Conservation (phyloP, 2,888 invertebrate species). For the Rutpela maculata region DNA sequence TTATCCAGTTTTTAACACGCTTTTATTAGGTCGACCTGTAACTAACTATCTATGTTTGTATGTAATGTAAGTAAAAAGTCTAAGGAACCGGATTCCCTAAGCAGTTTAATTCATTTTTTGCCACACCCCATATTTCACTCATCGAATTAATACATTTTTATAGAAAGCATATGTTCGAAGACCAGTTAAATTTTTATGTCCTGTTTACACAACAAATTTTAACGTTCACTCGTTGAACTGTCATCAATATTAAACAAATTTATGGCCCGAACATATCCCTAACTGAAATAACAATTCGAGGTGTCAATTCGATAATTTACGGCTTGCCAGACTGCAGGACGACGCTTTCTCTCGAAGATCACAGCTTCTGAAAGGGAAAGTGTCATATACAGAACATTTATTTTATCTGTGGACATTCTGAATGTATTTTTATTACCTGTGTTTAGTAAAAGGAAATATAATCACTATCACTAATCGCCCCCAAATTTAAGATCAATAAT, state of each 20-base stretch:
- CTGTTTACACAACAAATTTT: constrained; percentile 31
- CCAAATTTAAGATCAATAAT: no score
- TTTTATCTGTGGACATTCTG: background rate
- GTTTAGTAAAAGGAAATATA: background rate
- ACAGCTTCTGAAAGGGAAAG: constrained; percentile 52
- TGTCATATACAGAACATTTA: constrained; percentile 29
- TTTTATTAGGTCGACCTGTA: no score
- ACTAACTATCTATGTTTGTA: no score
- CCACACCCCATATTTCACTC: background rate
- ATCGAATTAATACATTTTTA: background rate
- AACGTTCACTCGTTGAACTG: constrained; percentile 23
- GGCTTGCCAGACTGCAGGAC: constrained; percentile 28
- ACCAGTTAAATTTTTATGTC: constrained; percentile 2
- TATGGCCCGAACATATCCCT: constrained; percentile 3
- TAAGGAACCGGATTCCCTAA: background rate
- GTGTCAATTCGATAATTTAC: constrained; percentile 45
- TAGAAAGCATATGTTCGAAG: constrained; percentile 10
- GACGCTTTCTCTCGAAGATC: constrained; percentile 49
- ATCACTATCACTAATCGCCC: no score
- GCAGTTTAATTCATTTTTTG: background rate
- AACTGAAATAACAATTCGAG: constrained; percentile 20
- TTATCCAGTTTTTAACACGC: no score
- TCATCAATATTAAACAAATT: constrained; percentile 33
- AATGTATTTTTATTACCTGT: background rate
- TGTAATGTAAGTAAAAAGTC: no score